Evolutionary conservation across 2,113 vertebrate species (phyloP).

Genomic region (Hippocampus abdominalis): DNA sequence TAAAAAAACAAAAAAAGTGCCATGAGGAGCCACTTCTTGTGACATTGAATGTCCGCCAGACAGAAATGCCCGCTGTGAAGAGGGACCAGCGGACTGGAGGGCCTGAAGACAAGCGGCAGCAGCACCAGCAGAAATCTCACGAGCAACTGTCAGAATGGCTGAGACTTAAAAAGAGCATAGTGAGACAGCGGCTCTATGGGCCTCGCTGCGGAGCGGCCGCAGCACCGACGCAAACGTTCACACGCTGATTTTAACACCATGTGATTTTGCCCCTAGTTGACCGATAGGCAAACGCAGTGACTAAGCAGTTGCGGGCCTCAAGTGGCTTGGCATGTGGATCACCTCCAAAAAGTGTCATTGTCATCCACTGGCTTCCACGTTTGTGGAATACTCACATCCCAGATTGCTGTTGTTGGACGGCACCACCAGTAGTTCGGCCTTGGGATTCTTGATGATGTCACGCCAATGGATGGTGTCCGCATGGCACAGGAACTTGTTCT

Average conservation of each 20-base stretch:
- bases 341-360: conserved; percentile 1
- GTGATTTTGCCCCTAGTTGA: conserved; percentile 53
- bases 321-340: background rate
- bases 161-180: conserved; percentile 47
- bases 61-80: conserved; percentile 17
- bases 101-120: background rate
- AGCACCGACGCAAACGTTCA: conserved; percentile 38
- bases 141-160: conserved; percentile 59
- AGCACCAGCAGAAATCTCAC: conserved; percentile 36
- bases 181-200: conserved; percentile 55
- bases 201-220: conserved; percentile 38
- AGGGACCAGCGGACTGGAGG: conserved; percentile 23
- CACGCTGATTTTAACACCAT: conserved; percentile 56
- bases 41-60: conserved; percentile 43
- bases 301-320: conserved; percentile 19
- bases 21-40: conserved; percentile 28
- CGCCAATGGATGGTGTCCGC: conserved; percentile 96
- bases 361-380: background rate
- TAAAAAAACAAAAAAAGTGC: background rate
- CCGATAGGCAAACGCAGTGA: conserved; percentile 43
- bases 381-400: conserved; percentile 80
- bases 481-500: conserved; percentile 95
- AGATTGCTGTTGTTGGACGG: conserved; percentile 89
- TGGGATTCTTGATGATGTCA: conserved; percentile 89
- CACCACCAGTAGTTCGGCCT: conserved; percentile 89